phyloP scores from a whole-genome alignment of 1,140 invertebrate species.

The Ceratitis capitata region DNA sequence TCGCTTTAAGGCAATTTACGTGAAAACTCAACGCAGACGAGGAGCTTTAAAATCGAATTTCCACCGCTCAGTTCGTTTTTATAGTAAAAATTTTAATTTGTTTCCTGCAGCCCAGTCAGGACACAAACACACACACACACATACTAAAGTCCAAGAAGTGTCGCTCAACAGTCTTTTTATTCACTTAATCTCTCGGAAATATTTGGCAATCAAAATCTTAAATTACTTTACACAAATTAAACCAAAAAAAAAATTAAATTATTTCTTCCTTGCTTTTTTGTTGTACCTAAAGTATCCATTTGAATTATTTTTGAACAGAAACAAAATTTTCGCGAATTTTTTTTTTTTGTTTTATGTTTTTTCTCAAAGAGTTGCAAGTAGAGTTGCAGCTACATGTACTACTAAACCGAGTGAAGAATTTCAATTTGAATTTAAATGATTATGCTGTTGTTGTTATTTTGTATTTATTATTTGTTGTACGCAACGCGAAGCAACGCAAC shows the following conservation, averaged over 20 bases:
- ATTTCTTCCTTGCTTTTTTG: not conserved
- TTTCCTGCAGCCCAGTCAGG: not conserved
- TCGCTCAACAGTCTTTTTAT: constrained; percentile 11
- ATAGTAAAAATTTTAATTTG: too few relatives aligned
- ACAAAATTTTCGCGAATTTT: not conserved
- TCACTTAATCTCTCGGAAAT: too few relatives aligned
- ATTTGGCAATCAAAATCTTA: not conserved
- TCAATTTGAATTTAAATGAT: constrained; percentile 14
- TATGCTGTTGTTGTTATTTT: constrained; percentile 24
- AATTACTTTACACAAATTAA: not conserved
- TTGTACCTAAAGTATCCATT: not conserved
- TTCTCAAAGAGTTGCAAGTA: too few relatives aligned
- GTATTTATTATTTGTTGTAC: too few relatives aligned
- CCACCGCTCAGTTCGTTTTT: not conserved
- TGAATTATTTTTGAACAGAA: not conserved
- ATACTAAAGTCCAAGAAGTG: not conserved
- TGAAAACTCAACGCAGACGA: not conserved
- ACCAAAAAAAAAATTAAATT: not conserved
- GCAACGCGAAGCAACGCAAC: constrained; percentile 50
- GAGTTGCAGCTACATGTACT: not conserved
- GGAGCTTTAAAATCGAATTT: not conserved
- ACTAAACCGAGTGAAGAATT: not conserved
- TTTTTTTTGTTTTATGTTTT: too few relatives aligned
- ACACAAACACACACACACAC: constrained; percentile 4
- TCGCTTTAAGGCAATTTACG: not conserved